Percentiles rank a stretch among this genome's conserved stretches.
Evolutionary conservation across 2,113 vertebrate species (phyloP).

Genomic region (Lates calcarifer): DNA sequence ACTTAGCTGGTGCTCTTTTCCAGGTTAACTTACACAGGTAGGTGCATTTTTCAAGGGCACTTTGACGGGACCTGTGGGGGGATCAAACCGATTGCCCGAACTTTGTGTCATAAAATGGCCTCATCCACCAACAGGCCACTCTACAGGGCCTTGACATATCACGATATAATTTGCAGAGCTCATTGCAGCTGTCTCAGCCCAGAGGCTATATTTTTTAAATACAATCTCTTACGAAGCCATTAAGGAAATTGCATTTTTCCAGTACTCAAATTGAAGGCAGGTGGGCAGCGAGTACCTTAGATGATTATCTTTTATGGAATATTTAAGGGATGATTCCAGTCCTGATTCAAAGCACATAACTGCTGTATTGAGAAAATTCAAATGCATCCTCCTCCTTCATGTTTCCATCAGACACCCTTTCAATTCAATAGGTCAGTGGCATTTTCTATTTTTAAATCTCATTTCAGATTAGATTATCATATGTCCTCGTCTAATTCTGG

Average conservation of each 20-base stretch:
- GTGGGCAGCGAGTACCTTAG: slow-evolving; percentile 6
- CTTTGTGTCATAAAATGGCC: slow-evolving; percentile 28
- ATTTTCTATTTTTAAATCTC: slow-evolving; percentile 73
- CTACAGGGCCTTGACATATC: slow-evolving; percentile 29
- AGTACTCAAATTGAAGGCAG: slow-evolving; percentile 19
- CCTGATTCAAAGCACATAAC: background rate
- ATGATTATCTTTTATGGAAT: slow-evolving; percentile 30
- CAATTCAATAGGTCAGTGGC: slow-evolving; percentile 49
- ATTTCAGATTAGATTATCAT: slow-evolving; percentile 78
- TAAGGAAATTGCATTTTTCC: slow-evolving; percentile 68
- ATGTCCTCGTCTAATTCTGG: slow-evolving; percentile 74
- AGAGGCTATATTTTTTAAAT: slow-evolving; percentile 39
- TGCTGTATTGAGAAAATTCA: slow-evolving; percentile 12
- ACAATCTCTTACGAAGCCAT: slow-evolving; percentile 63
- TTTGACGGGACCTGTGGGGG: background rate
- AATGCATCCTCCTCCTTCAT: slow-evolving; percentile 17
- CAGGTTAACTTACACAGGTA: slow-evolving; percentile 7
- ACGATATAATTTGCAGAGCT: slow-evolving; percentile 54
- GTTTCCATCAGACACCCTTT: slow-evolving; percentile 34
- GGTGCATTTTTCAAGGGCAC: slow-evolving; percentile 28
- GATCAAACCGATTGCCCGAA: slow-evolving; percentile 26
- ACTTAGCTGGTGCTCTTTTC: background rate
- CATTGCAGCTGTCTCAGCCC: slow-evolving; percentile 32
- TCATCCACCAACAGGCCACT: slow-evolving; percentile 6
- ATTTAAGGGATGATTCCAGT: slow-evolving; percentile 21